Percentiles rank a stretch among this genome's conserved stretches.
Evolutionary conservation across 2,888 invertebrate genomes (phyloP).

Genomic region (Cyclophora punctaria): DNA sequence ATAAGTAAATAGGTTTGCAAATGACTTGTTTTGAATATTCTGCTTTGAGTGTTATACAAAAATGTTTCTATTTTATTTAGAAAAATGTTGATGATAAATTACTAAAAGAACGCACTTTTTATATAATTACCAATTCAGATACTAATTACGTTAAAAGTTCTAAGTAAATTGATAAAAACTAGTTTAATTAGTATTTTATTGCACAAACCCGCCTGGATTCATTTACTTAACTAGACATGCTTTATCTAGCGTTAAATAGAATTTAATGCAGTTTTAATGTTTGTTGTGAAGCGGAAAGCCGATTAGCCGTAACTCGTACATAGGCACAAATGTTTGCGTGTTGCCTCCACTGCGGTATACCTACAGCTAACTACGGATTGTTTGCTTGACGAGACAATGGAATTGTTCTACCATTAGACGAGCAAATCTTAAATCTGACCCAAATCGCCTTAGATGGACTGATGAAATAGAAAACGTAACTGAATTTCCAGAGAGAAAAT

Average conservation of each 20-base stretch:
- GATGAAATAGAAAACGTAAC: too few species aligned
- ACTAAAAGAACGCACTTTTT: too few species aligned
- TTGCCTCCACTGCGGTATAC: slow-evolving; percentile 40
- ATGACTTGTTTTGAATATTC: too few species aligned
- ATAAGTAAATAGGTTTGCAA: too few species aligned
- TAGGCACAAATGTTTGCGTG: slow-evolving; percentile 41
- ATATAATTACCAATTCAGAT: too few species aligned
- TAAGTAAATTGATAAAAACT: too few species aligned
- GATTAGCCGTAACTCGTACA: slow-evolving; percentile 39
- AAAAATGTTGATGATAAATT: too few species aligned
- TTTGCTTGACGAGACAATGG: slow-evolving; percentile 45
- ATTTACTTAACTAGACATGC: slow-evolving; percentile 51
- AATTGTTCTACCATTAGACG: slow-evolving; percentile 32
- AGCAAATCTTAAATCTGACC: slow-evolving; percentile 32
- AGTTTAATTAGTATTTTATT: slow-evolving; percentile 18
- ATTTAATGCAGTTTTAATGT: slow-evolving; percentile 69
- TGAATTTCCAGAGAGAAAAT: too few species aligned
- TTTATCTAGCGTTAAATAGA: slow-evolving; percentile 54
- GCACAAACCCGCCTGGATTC: slow-evolving; percentile 17
- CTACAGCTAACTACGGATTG: slow-evolving; percentile 26
- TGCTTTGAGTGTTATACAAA: too few species aligned
- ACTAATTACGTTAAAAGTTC: too few species aligned
- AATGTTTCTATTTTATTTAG: too few species aligned
- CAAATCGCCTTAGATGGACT: too few species aligned
- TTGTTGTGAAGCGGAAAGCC: slow-evolving; percentile 48